A percentile compares a stretch with the other conserved stretches of the same genome.
Evolutionary conservation across 2,113 vertebrate genomes (phyloP).

Genomic region (Polyodon spathula): DNA sequence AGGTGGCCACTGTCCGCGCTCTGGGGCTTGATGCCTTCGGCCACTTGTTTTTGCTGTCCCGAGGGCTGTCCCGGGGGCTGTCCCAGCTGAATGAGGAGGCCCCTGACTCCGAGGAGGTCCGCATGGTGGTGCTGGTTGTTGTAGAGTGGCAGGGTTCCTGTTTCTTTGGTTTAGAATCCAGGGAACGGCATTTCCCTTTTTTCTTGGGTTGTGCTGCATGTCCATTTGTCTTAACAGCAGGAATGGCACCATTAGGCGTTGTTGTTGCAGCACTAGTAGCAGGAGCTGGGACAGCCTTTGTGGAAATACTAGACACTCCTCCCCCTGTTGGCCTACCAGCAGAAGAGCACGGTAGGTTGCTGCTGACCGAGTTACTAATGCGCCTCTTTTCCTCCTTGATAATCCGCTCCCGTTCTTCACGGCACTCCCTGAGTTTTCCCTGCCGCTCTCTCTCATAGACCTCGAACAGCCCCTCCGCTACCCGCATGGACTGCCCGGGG

Average conservation of each 20-base stretch:
- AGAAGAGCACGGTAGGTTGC: slow-evolving; percentile 48
- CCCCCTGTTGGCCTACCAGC: slow-evolving; percentile 29
- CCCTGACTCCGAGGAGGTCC: slow-evolving; percentile 83
- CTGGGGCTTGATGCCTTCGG: slow-evolving; percentile 49
- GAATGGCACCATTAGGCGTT: slow-evolving; percentile 34
- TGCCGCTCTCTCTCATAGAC: slow-evolving; percentile 79
- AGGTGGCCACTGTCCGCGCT: slow-evolving; percentile 52
- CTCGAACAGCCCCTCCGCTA: slow-evolving; percentile 82
- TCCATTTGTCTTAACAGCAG: slow-evolving; percentile 51
- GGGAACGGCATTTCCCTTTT: slow-evolving; percentile 71
- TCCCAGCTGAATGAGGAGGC: slow-evolving; percentile 87
- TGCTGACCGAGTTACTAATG: slow-evolving; percentile 58
- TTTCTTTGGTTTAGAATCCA: slow-evolving; percentile 80
- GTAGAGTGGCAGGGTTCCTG: slow-evolving; percentile 56
- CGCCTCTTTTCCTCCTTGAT: slow-evolving; percentile 83
- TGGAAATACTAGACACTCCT: slow-evolving; percentile 11
- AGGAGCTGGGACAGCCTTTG: slow-evolving; percentile 28
- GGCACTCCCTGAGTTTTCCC: slow-evolving; percentile 80
- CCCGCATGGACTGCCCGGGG: slow-evolving; percentile 81
- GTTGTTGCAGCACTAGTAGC: slow-evolving; percentile 22
- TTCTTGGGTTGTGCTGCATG: slow-evolving; percentile 34
- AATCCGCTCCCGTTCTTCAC: slow-evolving; percentile 81
- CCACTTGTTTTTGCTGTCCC: slow-evolving; percentile 56
- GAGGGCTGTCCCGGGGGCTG: slow-evolving; percentile 62
- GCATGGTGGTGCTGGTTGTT: slow-evolving; percentile 57